These are phyloP conservation scores for Belgica antarctica DNA, from an alignment of 2,888 invertebrate species.

Conservation along the genomic window DNA sequence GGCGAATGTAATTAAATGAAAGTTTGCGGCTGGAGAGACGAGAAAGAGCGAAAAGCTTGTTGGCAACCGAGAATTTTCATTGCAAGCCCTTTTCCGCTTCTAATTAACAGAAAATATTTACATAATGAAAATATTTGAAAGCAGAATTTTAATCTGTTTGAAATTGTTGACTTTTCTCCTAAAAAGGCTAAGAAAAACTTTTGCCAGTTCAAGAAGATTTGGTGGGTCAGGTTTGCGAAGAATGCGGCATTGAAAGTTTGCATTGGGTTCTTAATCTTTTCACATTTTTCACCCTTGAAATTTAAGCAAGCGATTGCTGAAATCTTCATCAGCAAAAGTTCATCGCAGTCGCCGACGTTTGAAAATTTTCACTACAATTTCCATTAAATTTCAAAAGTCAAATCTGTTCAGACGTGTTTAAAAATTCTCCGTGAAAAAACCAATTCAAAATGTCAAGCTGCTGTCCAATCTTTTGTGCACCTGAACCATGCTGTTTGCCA, in stretches of 20 bases:
- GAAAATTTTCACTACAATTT: too few species aligned
- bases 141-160: slow-evolving; percentile 16
- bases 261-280: background rate
- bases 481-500: too few species aligned
- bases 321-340: background rate
- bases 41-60: background rate
- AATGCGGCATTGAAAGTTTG: background rate
- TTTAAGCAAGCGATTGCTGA: background rate
- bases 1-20: slow-evolving; percentile 15
- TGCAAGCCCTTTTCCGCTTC: background rate
- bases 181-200: background rate
- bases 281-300: background rate
- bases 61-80: background rate
- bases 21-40: background rate
- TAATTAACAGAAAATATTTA: slow-evolving; percentile 28
- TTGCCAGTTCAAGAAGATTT: background rate
- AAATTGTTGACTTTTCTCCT: background rate
- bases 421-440: too few species aligned
- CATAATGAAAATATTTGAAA: background rate
- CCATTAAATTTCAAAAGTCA: too few species aligned
- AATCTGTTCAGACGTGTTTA: too few species aligned
- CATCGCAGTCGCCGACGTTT: background rate
- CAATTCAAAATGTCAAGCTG: too few species aligned
- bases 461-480: background rate
- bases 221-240: slow-evolving; percentile 11